Percentiles rank a stretch among this genome's conserved stretches.
Evolutionary conservation across 2,888 invertebrate genomes (phyloP).

Genomic region (Entomobrya proxima): DNA sequence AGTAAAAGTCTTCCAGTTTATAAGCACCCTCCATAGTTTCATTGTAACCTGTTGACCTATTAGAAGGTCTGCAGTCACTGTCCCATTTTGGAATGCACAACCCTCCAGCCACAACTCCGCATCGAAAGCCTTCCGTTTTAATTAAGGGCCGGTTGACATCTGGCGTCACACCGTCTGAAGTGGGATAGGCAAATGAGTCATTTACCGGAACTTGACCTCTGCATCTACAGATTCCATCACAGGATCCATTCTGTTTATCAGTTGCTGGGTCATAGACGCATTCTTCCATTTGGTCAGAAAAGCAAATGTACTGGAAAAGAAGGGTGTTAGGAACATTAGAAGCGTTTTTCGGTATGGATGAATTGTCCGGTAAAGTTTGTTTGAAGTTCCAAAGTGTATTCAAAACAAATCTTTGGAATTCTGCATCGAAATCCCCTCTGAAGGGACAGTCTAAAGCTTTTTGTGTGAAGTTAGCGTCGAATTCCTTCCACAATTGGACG

Average conservation of each 20-base stretch:
- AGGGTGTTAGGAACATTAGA: not conserved
- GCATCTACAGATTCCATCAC: not conserved
- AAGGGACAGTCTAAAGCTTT: not conserved
- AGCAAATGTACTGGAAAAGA: constrained; percentile 13
- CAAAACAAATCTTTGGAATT: not conserved
- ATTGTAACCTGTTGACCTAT: not conserved
- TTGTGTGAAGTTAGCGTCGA: not conserved
- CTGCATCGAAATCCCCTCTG: not conserved
- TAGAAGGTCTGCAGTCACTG: not conserved
- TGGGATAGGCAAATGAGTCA: not conserved
- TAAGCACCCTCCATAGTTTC: not conserved
- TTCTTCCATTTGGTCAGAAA: not conserved
- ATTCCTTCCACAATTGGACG: not conserved
- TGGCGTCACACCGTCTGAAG: no score
- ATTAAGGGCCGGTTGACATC: not conserved
- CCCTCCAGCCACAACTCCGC: not conserved
- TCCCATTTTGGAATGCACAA: not conserved
- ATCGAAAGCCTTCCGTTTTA: not conserved
- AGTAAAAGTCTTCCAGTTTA: not conserved
- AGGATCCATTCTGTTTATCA: not conserved
- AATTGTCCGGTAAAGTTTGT: no score
- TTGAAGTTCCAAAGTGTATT: not conserved
- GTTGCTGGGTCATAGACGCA: not conserved
- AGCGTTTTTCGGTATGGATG: no score
- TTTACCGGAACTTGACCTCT: not conserved